These are phyloP conservation scores for Torymus auratus DNA, from an alignment of 2,888 invertebrate species.

Conservation along the genomic window DNA sequence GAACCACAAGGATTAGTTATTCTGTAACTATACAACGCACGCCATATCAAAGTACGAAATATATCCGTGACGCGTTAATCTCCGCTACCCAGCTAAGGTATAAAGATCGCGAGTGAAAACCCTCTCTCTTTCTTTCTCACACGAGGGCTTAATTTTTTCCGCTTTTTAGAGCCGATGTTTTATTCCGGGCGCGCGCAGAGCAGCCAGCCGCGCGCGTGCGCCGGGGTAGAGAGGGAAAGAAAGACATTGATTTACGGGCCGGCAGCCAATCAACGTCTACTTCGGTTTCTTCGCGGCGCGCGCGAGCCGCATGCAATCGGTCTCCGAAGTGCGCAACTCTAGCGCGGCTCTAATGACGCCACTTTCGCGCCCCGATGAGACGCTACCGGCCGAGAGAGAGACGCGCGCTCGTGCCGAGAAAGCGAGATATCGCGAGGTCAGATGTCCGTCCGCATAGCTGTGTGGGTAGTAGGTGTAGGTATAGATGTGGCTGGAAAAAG, in stretches of 20 bases:
- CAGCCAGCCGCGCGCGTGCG: background rate
- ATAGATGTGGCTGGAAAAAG: too few relatives aligned
- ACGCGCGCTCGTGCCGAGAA: constrained; percentile 6
- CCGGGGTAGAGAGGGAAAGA: constrained; percentile 6
- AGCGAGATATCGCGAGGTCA: too few relatives aligned
- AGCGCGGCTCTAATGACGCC: constrained; percentile 41
- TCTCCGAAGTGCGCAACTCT: constrained; percentile 29
- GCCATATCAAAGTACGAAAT: constrained; percentile 9
- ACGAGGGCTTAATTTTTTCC: constrained; percentile 47
- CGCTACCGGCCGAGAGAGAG: background rate
- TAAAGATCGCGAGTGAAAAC: background rate
- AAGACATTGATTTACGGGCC: constrained; percentile 53
- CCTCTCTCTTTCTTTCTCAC: too few relatives aligned
- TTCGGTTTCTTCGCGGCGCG: constrained; percentile 42
- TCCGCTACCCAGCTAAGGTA: background rate
- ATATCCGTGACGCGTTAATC: constrained; percentile 35
- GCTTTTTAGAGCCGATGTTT: constrained; percentile 32
- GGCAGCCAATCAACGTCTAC: constrained; percentile 51
- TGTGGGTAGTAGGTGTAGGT: too few relatives aligned
- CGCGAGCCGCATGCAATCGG: constrained; percentile 43
- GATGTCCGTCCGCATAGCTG: too few relatives aligned
- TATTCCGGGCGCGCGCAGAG: constrained; percentile 16
- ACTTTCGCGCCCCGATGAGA: constrained; percentile 22
- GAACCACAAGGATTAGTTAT: too few relatives aligned
- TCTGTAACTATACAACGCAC: background rate